Evolutionary conservation across 2,888 invertebrate genomes (phyloP), one percentile per base, ranked within the genome.

Genomic region (Agrenia bidenticulata): DNA sequence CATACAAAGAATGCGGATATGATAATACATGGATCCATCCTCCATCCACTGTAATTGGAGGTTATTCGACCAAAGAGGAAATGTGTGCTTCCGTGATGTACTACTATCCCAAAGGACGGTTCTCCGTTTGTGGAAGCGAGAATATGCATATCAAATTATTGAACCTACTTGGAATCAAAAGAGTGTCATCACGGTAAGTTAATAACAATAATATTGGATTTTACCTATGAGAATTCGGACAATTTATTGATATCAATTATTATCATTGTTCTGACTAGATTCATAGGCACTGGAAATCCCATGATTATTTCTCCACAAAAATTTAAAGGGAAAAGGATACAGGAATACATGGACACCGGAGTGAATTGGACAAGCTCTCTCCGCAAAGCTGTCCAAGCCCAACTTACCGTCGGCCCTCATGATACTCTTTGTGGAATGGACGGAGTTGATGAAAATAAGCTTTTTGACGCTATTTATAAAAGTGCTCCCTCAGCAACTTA

Each of bases 1-100:
- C n/a, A n/a, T n/a, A n/a, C 4, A 32, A 7, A 23, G 58, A 58
- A 26, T 58, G 58, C 21, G 23, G 15, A 4, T 58, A 45, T 42
- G 49, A 58, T 42, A 45, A 37, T 9, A 26, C 23, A 5, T 45
- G 42, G 26, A 32, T 4, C 2, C n/a, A 45, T 15, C 19, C 19
- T 15, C 41, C 41, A 7, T 5, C 9, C 2, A 19, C 24, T 4
- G 58, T 58, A 2, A 41, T 57, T 39, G 58, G 58, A 7, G 57
- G 57, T 9, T 39, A 19, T 11, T 57, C 57, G 4, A 57, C 57
- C 2, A 15, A 21, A 5, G 57, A 57, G 15, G 57, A 57, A 19
- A 57, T 57, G 57, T 57, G 57, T 57, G n/a, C 2, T 2, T 13
- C 54, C 15, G 11, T 27, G 2, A n/a, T 54, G 2, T 54, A 27